These are phyloP conservation scores for Tragelaphus imberbis DNA, from an alignment of 2,113 vertebrate genomes.

Conservation along the genomic window DNA sequence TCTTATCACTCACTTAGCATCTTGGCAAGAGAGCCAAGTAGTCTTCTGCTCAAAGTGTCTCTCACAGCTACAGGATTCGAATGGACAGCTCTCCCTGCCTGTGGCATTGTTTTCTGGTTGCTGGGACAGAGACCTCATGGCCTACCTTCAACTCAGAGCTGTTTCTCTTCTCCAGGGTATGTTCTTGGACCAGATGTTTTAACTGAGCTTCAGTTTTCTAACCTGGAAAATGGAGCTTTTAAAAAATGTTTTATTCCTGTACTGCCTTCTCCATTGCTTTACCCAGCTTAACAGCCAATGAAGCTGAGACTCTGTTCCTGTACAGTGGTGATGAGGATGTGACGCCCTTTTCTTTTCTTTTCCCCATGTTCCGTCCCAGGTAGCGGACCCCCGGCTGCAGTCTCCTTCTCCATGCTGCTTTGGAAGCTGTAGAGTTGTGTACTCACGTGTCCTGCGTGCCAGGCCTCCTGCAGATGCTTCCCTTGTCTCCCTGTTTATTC, in stretches of 20 bases:
- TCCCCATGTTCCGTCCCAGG: background rate
- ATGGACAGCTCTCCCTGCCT: background rate
- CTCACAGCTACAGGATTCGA: rapidly evolving
- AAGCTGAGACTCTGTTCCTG: background rate
- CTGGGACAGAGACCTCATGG: background rate
- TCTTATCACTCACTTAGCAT: background rate
- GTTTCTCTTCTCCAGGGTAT: background rate
- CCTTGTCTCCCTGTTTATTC: background rate
- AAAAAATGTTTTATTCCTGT: background rate
- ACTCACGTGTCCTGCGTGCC: rapidly evolving
- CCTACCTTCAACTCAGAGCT: background rate
- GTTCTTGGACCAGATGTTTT: background rate
- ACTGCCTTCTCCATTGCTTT: background rate
- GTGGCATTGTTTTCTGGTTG: background rate
- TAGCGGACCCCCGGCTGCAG: background rate
- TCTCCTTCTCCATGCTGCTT: background rate
- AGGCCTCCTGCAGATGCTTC: background rate
- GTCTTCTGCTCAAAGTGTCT: background rate
- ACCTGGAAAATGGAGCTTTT: background rate
- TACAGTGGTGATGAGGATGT: background rate
- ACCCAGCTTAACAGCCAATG: background rate
- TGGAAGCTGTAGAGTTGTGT: background rate
- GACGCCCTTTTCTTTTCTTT: background rate
- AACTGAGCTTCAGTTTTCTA: background rate
- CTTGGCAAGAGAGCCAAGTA: background rate